phyloP scores from a whole-genome alignment of 1,140 invertebrate genomes.

The Rhopalosiphum padi region DNA sequence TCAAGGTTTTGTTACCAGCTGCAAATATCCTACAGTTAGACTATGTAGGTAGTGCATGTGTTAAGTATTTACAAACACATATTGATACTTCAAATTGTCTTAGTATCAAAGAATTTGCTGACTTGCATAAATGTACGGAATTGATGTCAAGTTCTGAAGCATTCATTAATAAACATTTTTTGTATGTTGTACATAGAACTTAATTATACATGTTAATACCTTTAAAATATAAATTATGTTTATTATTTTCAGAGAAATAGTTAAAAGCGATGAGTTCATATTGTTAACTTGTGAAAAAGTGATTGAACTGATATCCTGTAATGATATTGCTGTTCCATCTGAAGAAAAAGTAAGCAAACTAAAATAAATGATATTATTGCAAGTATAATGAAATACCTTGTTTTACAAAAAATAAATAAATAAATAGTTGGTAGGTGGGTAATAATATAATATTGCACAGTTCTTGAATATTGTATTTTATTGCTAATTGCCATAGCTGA shows the following conservation, averaged over 20 bases:
- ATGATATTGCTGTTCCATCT: conserved; percentile 84
- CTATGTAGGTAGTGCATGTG: conserved; percentile 91
- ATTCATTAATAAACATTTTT: conserved; percentile 92
- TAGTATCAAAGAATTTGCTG: conserved; percentile 93
- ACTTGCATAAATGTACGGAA: conserved; percentile 90
- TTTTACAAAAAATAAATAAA: too few species aligned
- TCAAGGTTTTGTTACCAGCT: conserved; percentile 76
- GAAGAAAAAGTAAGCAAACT: conserved; percentile 81
- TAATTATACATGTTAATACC: background rate
- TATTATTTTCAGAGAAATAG: conserved; percentile 76
- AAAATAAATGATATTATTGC: too few species aligned
- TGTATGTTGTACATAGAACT: conserved; percentile 67
- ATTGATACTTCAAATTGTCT: conserved; percentile 94
- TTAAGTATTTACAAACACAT: conserved; percentile 90
- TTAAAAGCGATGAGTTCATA: conserved; percentile 94
- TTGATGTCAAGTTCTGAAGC: conserved; percentile 80
- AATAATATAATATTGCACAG: too few species aligned
- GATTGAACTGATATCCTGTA: conserved; percentile 84
- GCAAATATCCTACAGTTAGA: conserved; percentile 90
- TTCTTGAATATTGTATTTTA: too few species aligned
- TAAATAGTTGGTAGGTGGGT: too few species aligned
- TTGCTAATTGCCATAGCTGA: too few species aligned
- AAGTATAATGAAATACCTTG: too few species aligned
- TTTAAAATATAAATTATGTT: background rate
- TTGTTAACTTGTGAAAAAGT: conserved; percentile 81